Base-by-base conservation (phyloP, 2,888 invertebrate genomes). In the Platycnemis pennipes region DNA sequence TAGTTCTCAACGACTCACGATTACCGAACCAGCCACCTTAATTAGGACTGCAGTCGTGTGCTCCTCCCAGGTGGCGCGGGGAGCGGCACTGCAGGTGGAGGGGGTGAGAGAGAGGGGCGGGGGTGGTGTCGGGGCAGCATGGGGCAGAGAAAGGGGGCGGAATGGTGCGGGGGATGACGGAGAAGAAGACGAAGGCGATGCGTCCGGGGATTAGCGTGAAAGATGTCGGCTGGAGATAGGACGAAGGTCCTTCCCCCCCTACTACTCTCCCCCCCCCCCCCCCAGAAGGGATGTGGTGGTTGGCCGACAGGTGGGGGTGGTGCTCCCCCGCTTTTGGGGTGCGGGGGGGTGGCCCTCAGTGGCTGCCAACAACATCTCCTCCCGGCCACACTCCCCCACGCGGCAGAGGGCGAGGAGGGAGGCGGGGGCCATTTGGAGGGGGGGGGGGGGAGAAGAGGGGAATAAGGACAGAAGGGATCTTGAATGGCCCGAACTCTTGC, bases 201-300 rank as follows among this genome's bases (percentile, higher is more conserved):
- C n/a, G n/a, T 91, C 44, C 44, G 44, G 63, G 91, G 91, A 91
- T 91, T 91, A 91, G 26, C 63, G 63, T 11, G 45, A 69, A 53
- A 91, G 91, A 91, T 91, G 91, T 91, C 91, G 91, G 69, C 91
- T 91, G 44, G 44, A 91, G 91, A 91, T 91, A 91, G 63, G 91
- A 91, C 91, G 63, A 91, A 63, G 91, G 91, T 69, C 91, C 91
- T 26, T 26, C 44, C 22, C 63, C 88, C 89, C 89, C 22, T 22
- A 56, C 49, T 16, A 49, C 49, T 19, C 3, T 49, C 49, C 13
- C 49, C 8, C 26, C 26, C 63, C 63, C n/a, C n/a, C 63, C 63
- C 63, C 63, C 8, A 26, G 19, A 56, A 89, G 53, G 56, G 46
- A 89, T 37, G 56, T 46, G 89, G 89, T 89, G 89, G 56, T 89